Evolutionary conservation across 2,113 vertebrate genomes (phyloP).

Genomic region (Heterotilapia buettikoferi): DNA sequence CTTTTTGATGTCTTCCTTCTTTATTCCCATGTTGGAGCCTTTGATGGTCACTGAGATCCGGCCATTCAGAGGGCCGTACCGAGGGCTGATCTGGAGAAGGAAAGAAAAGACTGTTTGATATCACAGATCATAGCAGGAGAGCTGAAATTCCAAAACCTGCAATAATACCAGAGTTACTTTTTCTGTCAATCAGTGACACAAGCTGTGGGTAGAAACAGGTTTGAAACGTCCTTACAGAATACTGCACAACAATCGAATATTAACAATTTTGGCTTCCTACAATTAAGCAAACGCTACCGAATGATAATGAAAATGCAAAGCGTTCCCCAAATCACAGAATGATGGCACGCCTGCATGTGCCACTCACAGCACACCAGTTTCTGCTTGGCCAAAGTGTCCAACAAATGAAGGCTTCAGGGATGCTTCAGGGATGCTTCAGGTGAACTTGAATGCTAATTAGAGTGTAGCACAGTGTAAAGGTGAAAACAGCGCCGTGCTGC

Average conservation of each 20-base stretch:
- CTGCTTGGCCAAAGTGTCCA: background rate
- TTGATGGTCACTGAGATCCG: conserved; percentile 84
- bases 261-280: background rate
- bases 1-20: conserved; percentile 76
- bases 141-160: background rate
- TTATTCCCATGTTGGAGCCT: conserved; percentile 91
- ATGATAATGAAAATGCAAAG: background rate
- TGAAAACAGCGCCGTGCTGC: background rate
- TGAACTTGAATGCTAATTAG: background rate
- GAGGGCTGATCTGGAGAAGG: conserved; percentile 80
- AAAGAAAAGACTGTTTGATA: background rate
- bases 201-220: background rate
- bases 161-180: background rate
- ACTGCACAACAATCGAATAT: background rate
- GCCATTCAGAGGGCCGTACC: conserved; percentile 82
- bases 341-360: background rate
- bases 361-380: background rate
- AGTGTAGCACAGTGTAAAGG: background rate
- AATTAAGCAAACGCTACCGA: background rate
- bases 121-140: background rate
- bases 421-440: background rate
- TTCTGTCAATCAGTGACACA: background rate
- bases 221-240: background rate
- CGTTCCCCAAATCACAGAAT: background rate
- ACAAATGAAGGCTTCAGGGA: background rate